Evolutionary conservation across 2,797 vertebrate species (phyloP).

Genomic region (Pagetopsis macropterus): DNA sequence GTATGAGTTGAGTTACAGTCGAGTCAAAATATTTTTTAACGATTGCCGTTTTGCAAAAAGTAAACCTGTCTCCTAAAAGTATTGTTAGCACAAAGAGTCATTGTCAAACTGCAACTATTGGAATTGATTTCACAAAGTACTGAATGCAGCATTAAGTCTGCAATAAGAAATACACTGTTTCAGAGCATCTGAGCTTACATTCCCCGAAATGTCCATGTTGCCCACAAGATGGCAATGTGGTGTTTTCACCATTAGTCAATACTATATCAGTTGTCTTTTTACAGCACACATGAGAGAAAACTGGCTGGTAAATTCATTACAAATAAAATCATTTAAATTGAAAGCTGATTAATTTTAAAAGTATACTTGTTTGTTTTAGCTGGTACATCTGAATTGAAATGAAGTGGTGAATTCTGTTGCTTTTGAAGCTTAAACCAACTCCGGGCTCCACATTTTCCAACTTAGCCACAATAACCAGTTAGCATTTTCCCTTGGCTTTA

Average conservation of each 20-base stretch:
- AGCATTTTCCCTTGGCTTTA: slow-evolving; percentile 32
- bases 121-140: slow-evolving; percentile 15
- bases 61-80: slow-evolving; percentile 22
- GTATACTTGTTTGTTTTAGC: slow-evolving; percentile 5
- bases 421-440: slow-evolving; percentile 21
- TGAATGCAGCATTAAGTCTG: slow-evolving; percentile 14
- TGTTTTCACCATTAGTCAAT: slow-evolving; percentile 33
- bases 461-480: slow-evolving; percentile 25
- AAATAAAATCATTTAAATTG: slow-evolving; percentile 7
- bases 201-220: slow-evolving; percentile 18
- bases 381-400: slow-evolving; percentile 15
- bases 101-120: slow-evolving; percentile 28
- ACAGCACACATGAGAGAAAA: slow-evolving; percentile 27
- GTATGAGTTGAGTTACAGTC: slow-evolving; percentile 22
- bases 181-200: slow-evolving; percentile 34
- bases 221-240: slow-evolving; percentile 13
- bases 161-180: slow-evolving; percentile 1
- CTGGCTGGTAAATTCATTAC: slow-evolving; percentile 14
- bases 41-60: not conserved
- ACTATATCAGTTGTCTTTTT: slow-evolving; percentile 19
- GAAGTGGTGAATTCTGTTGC: slow-evolving; percentile 7
- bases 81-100: slow-evolving; percentile 29
- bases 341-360: slow-evolving; percentile 21
- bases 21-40: slow-evolving; percentile 13
- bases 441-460: slow-evolving; percentile 12